Base-by-base conservation (phyloP, 1,140 invertebrate genomes). In the Homarus americanus region DNA sequence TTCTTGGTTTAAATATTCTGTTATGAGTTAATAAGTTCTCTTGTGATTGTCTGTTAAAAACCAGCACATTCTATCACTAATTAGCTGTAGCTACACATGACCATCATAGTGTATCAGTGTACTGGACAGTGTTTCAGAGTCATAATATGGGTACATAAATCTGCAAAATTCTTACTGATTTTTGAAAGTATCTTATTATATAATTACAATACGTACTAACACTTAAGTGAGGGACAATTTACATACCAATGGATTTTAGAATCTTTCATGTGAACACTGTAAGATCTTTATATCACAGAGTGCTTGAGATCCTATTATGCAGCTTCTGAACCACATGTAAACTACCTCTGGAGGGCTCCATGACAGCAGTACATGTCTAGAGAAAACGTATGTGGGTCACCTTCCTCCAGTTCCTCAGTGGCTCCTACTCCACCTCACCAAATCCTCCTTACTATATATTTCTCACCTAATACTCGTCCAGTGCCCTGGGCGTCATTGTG, bases 401-500 rank as follows among this genome's bases (percentile, higher is more conserved):
- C 58, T 49, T 49, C 44, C 24, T 38, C 72, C 72, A 73, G 32
- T 4, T 73, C 10, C 24, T 73, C 36, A 73, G 72, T 38, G 32
- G 72, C 72, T 73, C 32, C 72, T 38, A 10, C 32, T 73, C 32
- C 10, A 15, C 20, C 41, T 58, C 49, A n/a, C 82, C 1, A 4
- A 63, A 36, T 84, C 82, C 66, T 69, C 69, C 41, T 76, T 40
- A 28, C 34, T 24, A 40, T 76, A 75, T 36, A 40, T 76, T 76
- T 32, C 44, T 53, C 34, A 38, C 66, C 40, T 53, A 20, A 38
- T 78, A 40, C 83, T 75, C 15, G 69, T 34, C 72, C 69, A 75
- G n/a, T 34, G 41, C 32, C 40, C 24, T 75, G 69, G 69, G 40
- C 41, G 32, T 69, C 87, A 82, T 63, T 66, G 72, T 90, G 79